Conservation (phyloP, 2,113 vertebrate genomes). For the Carassius auratus region DNA sequence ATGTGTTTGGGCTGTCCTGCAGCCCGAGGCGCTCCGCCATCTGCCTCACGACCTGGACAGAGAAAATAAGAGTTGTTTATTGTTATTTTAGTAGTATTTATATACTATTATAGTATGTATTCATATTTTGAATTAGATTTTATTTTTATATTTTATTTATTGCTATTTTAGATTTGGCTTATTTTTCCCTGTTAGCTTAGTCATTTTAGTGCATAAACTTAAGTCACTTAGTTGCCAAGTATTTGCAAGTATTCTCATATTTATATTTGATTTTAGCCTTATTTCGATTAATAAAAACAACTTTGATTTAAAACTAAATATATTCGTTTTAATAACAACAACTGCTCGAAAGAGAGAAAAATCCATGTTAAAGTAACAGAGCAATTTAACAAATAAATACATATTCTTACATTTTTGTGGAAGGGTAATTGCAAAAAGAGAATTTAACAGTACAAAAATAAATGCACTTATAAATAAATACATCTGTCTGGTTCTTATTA, state of each 20-base stretch:
- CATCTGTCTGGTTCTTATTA: not conserved
- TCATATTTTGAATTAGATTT: not conserved
- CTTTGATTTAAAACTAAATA: not conserved
- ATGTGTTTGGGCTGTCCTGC: constrained; percentile 86
- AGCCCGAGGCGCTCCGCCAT: constrained; percentile 88
- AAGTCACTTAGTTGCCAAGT: not conserved
- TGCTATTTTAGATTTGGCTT: too few relatives aligned
- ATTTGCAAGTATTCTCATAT: too few relatives aligned
- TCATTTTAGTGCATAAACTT: not conserved
- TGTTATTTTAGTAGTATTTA: not conserved
- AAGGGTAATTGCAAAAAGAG: not conserved
- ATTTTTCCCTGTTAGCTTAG: not conserved
- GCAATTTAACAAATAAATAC: not conserved
- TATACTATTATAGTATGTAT: not conserved
- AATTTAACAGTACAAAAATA: not conserved
- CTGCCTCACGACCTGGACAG: constrained; percentile 84
- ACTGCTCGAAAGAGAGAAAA: not conserved
- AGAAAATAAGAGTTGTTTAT: not conserved
- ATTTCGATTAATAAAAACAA: not conserved
- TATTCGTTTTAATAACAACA: not conserved
- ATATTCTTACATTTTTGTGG: not conserved
- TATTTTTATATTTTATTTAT: not conserved
- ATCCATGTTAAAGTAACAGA: not conserved
- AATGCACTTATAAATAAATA: not conserved
- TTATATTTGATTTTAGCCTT: not conserved